Conservation (phyloP, 2,113 vertebrate genomes). For the Misgurnus anguillicaudatus region DNA sequence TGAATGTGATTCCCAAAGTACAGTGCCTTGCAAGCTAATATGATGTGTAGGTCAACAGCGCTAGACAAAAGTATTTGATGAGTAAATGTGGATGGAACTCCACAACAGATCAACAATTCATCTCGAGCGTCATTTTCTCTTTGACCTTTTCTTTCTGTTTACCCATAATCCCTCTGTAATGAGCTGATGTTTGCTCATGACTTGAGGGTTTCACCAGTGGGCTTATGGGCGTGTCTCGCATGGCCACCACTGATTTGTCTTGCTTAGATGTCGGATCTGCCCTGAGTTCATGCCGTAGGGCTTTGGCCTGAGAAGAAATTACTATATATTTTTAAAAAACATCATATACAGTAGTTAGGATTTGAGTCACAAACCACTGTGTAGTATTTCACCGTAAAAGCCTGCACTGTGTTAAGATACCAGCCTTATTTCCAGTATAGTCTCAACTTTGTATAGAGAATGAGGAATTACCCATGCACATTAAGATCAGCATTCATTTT, state of each 20-base stretch:
- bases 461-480: too few relatives aligned
- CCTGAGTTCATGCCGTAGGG: slow-evolving; percentile 61
- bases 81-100: not conserved
- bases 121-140: not conserved
- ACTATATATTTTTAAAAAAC: slow-evolving; percentile 23
- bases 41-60: too few relatives aligned
- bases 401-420: not conserved
- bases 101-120: not conserved
- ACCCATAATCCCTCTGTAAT: slow-evolving; percentile 27
- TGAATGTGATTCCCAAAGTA: too few relatives aligned
- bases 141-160: slow-evolving; percentile 28
- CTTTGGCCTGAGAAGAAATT: slow-evolving; percentile 65
- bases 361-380: not conserved
- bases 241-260: slow-evolving; percentile 65
- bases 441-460: too few relatives aligned
- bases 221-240: slow-evolving; percentile 60
- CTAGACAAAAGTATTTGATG: too few relatives aligned
- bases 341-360: not conserved
- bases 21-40: too few relatives aligned
- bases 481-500: too few relatives aligned
- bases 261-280: slow-evolving; percentile 56
- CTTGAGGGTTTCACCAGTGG: slow-evolving; percentile 53
- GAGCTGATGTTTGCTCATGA: slow-evolving; percentile 15
- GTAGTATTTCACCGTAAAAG: not conserved
- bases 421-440: too few relatives aligned